Conservation (phyloP, 1,140 invertebrate genomes). For the Leguminivora glycinivorella region DNA sequence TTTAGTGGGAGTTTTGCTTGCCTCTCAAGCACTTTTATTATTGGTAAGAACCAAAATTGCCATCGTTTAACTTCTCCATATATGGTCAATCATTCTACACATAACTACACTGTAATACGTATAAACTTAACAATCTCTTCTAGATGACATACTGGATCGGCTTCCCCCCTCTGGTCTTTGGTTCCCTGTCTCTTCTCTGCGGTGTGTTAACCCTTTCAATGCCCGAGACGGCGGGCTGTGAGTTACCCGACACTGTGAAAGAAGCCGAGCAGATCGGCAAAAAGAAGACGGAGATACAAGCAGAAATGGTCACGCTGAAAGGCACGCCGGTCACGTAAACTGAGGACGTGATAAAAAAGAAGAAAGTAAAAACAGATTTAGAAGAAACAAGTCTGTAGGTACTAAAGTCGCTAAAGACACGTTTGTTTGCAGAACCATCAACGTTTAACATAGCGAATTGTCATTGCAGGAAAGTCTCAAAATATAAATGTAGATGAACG, state of each 20-base stretch:
- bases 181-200: conserved; percentile 55
- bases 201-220: conserved; percentile 58
- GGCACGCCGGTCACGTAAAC: not conserved
- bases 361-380: not conserved
- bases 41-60: no score
- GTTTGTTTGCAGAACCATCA: no score
- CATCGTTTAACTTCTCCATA: no score
- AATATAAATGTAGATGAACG: no score
- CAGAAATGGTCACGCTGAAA: not conserved
- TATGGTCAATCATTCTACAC: no score
- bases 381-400: no score
- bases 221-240: conserved; percentile 59
- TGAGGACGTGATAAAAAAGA: not conserved
- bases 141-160: conserved; percentile 66
- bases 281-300: not conserved
- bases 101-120: not conserved
- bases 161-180: conserved; percentile 61
- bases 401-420: no score
- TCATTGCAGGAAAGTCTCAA: no score
- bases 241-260: conserved; percentile 61
- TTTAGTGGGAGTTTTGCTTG: no score
- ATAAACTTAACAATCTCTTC: conserved; percentile 21
- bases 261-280: conserved; percentile 62
- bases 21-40: no score
- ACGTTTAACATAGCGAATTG: no score